Percentiles rank a stretch among this genome's conserved stretches.
These are phyloP conservation scores for Hirtodrosophila alboralis DNA, from an alignment of 2,888 invertebrate species.

Conservation along the genomic window DNA sequence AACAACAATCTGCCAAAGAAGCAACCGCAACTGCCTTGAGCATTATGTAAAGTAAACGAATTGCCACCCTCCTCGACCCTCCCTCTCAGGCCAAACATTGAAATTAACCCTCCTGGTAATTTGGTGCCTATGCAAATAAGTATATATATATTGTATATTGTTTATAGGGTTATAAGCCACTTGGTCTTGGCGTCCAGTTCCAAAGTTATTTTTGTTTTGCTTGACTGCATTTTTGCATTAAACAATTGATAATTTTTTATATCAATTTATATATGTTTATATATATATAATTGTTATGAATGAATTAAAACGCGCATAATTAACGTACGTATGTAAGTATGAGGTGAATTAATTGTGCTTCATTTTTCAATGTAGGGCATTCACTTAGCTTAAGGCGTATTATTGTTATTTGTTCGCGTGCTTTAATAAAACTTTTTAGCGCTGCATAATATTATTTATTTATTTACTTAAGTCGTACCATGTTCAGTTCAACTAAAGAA, in stretches of 20 bases:
- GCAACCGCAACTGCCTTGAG: conserved; percentile 70
- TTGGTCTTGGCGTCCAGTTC: conserved; percentile 32
- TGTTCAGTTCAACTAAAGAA: not conserved
- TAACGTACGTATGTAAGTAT: not conserved
- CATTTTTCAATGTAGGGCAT: conserved; percentile 49
- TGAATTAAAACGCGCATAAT: conserved; percentile 53
- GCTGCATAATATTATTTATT: not conserved
- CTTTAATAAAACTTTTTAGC: not conserved
- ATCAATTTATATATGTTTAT: conserved; percentile 44
- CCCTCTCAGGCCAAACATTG: conserved; percentile 1
- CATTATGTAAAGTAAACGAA: conserved; percentile 72
- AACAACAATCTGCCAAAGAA: conserved; percentile 61
- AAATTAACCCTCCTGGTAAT: conserved; percentile 26
- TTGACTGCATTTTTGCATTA: conserved; percentile 45
- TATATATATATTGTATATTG: conserved; percentile 14
- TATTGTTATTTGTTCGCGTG: conserved; percentile 15
- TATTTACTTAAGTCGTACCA: not conserved
- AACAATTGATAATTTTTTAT: conserved; percentile 33
- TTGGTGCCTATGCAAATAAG: conserved; percentile 59
- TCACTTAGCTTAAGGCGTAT: conserved; percentile 43
- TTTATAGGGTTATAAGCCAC: conserved; percentile 29
- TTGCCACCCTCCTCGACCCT: conserved; percentile 24
- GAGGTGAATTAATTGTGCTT: not conserved
- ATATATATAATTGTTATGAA: conserved; percentile 47
- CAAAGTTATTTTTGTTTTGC: conserved; percentile 41